phyloP scores from a whole-genome alignment of 2,888 invertebrate species.

The Conistra vaccinii region DNA sequence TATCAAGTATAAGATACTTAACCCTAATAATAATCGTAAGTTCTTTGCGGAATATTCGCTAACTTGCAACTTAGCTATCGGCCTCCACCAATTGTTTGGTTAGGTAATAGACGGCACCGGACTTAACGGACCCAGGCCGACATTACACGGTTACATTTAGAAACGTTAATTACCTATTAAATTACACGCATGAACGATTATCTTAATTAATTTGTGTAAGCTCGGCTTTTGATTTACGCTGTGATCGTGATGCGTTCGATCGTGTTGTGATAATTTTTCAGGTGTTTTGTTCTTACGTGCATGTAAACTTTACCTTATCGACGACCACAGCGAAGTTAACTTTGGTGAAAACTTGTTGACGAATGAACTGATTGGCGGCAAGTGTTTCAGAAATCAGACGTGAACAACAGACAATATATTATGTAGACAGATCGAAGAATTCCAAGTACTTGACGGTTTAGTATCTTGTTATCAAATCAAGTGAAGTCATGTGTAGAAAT shows the following conservation, averaged over 20 bases:
- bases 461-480: constrained; percentile 16
- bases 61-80: constrained; percentile 85
- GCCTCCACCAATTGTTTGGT: constrained; percentile 85
- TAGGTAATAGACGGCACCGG: constrained; percentile 81
- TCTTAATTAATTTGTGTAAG: constrained; percentile 81
- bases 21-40: constrained; percentile 65
- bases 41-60: constrained; percentile 74
- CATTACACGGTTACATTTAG: constrained; percentile 77
- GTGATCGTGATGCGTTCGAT: constrained; percentile 34
- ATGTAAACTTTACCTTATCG: constrained; percentile 32
- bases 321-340: not conserved
- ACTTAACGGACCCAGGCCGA: constrained; percentile 70
- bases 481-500: constrained; percentile 12
- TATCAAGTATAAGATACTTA: constrained; percentile 60
- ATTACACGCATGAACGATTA: constrained; percentile 80
- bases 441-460: constrained; percentile 1
- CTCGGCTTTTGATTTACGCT: constrained; percentile 70
- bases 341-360: constrained; percentile 7
- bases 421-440: constrained; percentile 7
- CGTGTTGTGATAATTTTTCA: constrained; percentile 3
- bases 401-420: constrained; percentile 1
- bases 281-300: not conserved
- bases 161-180: constrained; percentile 84
- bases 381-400: constrained; percentile 8
- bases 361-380: constrained; percentile 3